Percentiles rank a stretch among this genome's conserved stretches.
These are phyloP conservation scores for Gorilla gorilla DNA, from an alignment of 2,113 vertebrate genomes.

Conservation along the genomic window DNA sequence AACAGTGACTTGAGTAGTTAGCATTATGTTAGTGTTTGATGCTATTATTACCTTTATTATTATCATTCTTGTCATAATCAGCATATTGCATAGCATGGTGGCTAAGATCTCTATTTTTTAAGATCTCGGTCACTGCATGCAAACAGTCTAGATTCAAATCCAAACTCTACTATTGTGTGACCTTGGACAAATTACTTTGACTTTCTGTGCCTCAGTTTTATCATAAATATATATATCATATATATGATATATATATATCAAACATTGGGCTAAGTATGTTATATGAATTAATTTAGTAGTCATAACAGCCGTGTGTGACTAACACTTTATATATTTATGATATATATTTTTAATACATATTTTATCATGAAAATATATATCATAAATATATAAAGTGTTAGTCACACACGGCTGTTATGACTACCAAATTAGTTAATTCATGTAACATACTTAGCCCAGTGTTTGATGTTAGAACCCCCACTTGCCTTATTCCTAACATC, in stretches of 20 bases:
- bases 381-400: neutral
- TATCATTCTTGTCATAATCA: neutral
- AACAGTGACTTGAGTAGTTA: neutral
- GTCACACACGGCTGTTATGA: neutral
- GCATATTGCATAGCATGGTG: neutral
- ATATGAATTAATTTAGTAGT: slow-evolving; percentile 9
- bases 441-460: neutral
- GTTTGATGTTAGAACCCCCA: neutral
- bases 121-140: neutral
- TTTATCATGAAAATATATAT: too few species aligned
- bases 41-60: slow-evolving; percentile 35
- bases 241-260: neutral
- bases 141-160: slow-evolving; percentile 6
- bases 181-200: slow-evolving; percentile 6
- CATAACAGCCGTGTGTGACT: neutral
- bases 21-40: slow-evolving; percentile 23
- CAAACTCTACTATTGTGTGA: neutral
- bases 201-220: neutral
- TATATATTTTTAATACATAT: too few species aligned
- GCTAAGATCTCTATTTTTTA: neutral
- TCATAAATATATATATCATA: neutral
- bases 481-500: slow-evolving; percentile 47
- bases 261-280: neutral
- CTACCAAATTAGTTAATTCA: slow-evolving; percentile 18
- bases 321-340: neutral